Conservation (phyloP, 1,140 invertebrate genomes). For the Cheumatopsyche charites region DNA sequence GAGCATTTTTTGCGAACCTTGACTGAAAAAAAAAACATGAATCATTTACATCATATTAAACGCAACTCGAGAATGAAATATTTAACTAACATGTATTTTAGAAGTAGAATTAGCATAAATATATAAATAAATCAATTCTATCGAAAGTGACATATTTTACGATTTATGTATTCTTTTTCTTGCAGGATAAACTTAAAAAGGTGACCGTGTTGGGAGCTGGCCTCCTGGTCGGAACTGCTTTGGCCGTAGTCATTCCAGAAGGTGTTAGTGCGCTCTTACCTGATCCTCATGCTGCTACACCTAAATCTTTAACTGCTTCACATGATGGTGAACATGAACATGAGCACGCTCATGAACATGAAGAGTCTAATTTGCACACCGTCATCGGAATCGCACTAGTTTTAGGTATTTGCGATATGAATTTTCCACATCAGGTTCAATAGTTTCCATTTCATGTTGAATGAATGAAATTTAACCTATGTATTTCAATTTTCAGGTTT, state of each 20-base stretch:
- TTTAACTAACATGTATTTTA: too few species aligned
- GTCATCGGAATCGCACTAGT: conserved; percentile 71
- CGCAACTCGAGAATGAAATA: too few species aligned
- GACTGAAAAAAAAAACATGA: too few species aligned
- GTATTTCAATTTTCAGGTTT: conserved; percentile 69
- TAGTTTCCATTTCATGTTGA: not conserved
- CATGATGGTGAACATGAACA: not conserved
- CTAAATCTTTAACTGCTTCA: conserved; percentile 41
- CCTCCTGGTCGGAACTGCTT: conserved; percentile 94
- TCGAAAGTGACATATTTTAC: too few species aligned
- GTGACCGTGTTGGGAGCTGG: conserved; percentile 96
- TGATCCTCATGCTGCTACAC: conserved; percentile 49
- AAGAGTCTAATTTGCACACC: conserved; percentile 59
- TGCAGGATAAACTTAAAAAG: conserved; percentile 90
- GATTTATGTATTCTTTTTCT: too few species aligned
- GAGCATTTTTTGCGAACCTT: too few species aligned
- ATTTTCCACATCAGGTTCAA: too few species aligned
- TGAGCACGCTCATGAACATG: conserved; percentile 45
- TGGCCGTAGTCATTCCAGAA: conserved; percentile 98
- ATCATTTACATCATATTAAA: too few species aligned
- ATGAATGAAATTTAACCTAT: too few species aligned
- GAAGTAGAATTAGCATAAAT: too few species aligned
- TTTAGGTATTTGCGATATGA: conserved; percentile 60
- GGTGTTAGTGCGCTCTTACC: conserved; percentile 86
- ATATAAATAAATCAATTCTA: too few species aligned